Evolutionary conservation across 1,140 invertebrate species (phyloP).

Genomic region (Chrysopa pallens): DNA sequence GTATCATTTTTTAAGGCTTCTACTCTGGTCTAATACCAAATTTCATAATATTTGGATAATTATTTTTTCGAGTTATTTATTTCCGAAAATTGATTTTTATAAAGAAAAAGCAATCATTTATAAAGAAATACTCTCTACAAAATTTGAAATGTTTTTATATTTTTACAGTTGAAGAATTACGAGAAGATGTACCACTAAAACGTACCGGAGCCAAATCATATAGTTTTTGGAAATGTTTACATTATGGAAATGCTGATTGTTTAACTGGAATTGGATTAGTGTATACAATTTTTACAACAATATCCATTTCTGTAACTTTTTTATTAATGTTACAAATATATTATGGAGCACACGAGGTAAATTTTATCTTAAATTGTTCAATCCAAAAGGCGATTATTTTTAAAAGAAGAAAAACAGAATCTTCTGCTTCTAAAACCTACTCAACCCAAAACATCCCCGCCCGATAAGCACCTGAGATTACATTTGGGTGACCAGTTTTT

Average conservation of each 20-base stretch:
- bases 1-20: too few species aligned
- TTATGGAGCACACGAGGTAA: constrained; percentile 43
- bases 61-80: too few species aligned
- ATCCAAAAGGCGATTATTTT: neutral
- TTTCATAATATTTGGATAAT: too few species aligned
- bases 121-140: too few species aligned
- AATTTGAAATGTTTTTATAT: too few species aligned
- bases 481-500: too few species aligned
- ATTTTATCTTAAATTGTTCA: constrained; percentile 1
- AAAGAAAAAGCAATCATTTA: too few species aligned
- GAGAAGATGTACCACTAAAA: constrained; percentile 33
- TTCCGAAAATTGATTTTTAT: too few species aligned
- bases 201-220: constrained; percentile 17
- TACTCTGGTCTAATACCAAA: too few species aligned
- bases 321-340: constrained; percentile 45
- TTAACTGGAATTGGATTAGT: constrained; percentile 25
- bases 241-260: constrained; percentile 15
- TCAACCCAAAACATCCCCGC: too few species aligned
- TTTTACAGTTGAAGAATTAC: constrained; percentile 17
- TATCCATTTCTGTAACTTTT: constrained; percentile 43
- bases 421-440: too few species aligned
- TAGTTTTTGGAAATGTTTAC: constrained; percentile 4
- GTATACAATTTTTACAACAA: constrained; percentile 25
- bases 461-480: too few species aligned
- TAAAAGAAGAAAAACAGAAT: constrained; percentile 1